Percentiles rank a stretch among this genome's conserved stretches.
These are phyloP conservation scores for Phalacrocorax aristotelis DNA, from an alignment of 2,113 vertebrate species.

Conservation along the genomic window DNA sequence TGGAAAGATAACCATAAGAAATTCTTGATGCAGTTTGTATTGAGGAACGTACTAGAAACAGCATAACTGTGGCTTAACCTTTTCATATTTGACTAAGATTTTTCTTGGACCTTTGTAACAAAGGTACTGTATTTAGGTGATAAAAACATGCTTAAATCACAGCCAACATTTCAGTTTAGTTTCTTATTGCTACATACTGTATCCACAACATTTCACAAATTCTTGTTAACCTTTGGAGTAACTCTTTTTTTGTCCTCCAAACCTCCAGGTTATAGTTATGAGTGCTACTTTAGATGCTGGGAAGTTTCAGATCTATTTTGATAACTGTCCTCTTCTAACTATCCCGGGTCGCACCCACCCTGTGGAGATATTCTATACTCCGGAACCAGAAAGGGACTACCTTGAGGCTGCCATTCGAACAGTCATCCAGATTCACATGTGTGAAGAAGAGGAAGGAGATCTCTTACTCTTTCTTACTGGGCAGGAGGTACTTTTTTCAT, in stretches of 20 bases:
- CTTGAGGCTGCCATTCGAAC: constrained; percentile 95
- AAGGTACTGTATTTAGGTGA: background rate
- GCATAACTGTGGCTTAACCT: background rate
- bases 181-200: background rate
- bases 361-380: constrained; percentile 98
- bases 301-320: constrained; percentile 97
- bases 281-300: constrained; percentile 96
- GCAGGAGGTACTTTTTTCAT: constrained; percentile 84
- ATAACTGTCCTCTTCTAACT: constrained; percentile 92
- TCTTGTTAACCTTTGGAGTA: background rate
- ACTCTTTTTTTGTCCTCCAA: background rate
- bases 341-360: constrained; percentile 96
- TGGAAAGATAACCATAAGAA: background rate
- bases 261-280: constrained; percentile 91
- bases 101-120: background rate
- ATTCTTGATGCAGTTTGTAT: background rate
- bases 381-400: constrained; percentile 94
- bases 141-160: background rate
- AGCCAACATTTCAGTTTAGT: background rate
- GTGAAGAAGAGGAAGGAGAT: constrained; percentile 93
- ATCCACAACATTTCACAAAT: background rate
- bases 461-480: constrained; percentile 93
- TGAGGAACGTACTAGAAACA: background rate
- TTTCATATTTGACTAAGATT: background rate
- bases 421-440: constrained; percentile 98